These are phyloP conservation scores for Emberiza fucata DNA, from an alignment of 2,113 vertebrate genomes.

Conservation along the genomic window DNA sequence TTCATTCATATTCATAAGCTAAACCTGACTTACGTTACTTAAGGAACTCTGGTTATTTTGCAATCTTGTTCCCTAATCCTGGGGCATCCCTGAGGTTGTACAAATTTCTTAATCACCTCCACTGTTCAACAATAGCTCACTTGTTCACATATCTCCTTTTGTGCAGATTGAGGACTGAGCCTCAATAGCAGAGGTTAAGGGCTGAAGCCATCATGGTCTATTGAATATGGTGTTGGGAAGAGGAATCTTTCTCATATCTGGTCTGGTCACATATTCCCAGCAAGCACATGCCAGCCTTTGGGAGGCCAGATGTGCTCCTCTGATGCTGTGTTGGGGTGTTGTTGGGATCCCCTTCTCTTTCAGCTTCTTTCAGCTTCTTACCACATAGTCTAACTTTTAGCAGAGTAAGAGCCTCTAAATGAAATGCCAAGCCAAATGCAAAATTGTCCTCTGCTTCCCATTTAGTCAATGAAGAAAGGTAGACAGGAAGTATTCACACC, in stretches of 20 bases:
- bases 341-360: not conserved
- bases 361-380: not conserved
- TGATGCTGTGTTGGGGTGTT: rapidly evolving
- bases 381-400: not conserved
- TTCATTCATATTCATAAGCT: not conserved
- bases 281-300: not conserved
- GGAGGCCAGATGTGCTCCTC: not conserved
- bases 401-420: not conserved
- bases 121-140: not conserved
- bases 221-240: not conserved
- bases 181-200: not conserved
- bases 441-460: not conserved
- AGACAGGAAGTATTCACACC: not conserved
- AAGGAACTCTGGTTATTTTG: not conserved
- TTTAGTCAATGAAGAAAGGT: not conserved
- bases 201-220: not conserved
- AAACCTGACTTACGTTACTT: not conserved
- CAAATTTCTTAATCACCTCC: not conserved
- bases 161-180: not conserved
- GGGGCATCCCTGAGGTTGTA: not conserved
- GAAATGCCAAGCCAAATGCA: not conserved
- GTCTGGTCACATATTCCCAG: rapidly evolving
- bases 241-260: not conserved
- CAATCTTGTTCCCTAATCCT: not conserved
- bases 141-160: not conserved